Evolutionary conservation across 1,140 invertebrate genomes (phyloP), one percentile per base, ranked within the genome.

Genomic region (Neodiprion virginianus): DNA sequence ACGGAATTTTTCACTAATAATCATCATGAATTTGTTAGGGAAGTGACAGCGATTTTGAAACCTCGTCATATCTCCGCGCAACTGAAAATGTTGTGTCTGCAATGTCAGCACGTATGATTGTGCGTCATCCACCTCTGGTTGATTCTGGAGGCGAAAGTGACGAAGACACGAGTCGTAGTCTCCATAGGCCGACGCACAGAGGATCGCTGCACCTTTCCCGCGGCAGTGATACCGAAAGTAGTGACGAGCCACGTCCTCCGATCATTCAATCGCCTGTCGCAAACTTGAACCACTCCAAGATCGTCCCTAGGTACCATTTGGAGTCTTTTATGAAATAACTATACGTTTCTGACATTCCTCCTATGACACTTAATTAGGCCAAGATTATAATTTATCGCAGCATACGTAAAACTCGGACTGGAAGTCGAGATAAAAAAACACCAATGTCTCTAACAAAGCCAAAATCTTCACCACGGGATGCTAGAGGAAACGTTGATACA

Each of bases 31-130:
- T 40, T 75, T 48, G 67, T 69, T 48, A 82, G 78, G 83, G 82
- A 17, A 84, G 83, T 72, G 83, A 85, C 67, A 85, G 83, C 67
- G 83, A 85, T 71, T 70, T 83, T 23, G 83, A 85, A 66, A 85
- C 83, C 40, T 84, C 82, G 0, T 84, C 78, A 21, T 85, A 84
- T 73, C 75, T 84, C n/a, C 82, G 84, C 76, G 76, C 82, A 48
- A 85, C 83, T 28, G 81, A 85, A 73, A 84, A 92, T 77, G 92
- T 92, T 12, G 92, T 93, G 73, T 91, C 91, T 40, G 91, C 91
- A 74, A 88, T 93, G 73, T 92, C 93, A 81, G 88, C 89, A 72
- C 83, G 87, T 23, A 82, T 90, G 28, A 88, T 86, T 0, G 80
- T 88, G 8, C 87, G 89, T 73, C 79, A 75, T 66, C 76, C 79